These are phyloP conservation scores for Lycopodina hypogea DNA, from an alignment of 37 sponge, comb jelly and placozoan species.

Conservation along the genomic window DNA sequence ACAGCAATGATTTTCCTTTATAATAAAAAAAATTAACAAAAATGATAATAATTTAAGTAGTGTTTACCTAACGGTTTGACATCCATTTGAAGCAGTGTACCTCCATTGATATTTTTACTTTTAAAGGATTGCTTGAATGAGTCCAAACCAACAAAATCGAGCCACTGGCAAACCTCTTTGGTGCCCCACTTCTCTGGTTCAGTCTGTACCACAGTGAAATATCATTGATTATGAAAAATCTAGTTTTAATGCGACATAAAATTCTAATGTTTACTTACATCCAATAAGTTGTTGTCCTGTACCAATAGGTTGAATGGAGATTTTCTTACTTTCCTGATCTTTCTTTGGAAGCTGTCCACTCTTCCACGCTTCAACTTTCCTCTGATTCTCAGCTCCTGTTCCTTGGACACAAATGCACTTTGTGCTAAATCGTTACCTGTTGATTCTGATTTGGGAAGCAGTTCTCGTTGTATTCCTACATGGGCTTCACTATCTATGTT, in stretches of 20 bases:
- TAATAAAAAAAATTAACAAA: not conserved
- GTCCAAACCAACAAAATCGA: conserved; percentile 46
- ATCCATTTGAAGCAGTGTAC: conserved; percentile 29
- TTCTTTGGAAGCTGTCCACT: not conserved
- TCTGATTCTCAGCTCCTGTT: not conserved
- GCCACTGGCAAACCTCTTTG: conserved; percentile 62
- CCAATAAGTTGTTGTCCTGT: not conserved
- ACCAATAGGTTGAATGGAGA: not conserved
- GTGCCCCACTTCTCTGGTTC: conserved; percentile 49
- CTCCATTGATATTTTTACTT: conserved; percentile 26
- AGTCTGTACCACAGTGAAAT: conserved; percentile 21
- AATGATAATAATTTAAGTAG: not conserved
- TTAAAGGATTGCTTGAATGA: conserved; percentile 36
- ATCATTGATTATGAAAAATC: not conserved
- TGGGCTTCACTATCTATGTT: not conserved
- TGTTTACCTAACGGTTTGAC: conserved; percentile 27
- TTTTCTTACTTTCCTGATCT: not conserved
- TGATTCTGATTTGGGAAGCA: not conserved
- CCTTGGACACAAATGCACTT: not conserved
- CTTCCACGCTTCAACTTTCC: not conserved
- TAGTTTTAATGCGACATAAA: not conserved
- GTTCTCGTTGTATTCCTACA: not conserved
- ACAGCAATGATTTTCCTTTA: too few species aligned
- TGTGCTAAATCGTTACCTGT: not conserved
- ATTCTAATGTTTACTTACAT: not conserved